phyloP scores from a whole-genome alignment of 2,888 invertebrate genomes.

The Agrotis clavis region DNA sequence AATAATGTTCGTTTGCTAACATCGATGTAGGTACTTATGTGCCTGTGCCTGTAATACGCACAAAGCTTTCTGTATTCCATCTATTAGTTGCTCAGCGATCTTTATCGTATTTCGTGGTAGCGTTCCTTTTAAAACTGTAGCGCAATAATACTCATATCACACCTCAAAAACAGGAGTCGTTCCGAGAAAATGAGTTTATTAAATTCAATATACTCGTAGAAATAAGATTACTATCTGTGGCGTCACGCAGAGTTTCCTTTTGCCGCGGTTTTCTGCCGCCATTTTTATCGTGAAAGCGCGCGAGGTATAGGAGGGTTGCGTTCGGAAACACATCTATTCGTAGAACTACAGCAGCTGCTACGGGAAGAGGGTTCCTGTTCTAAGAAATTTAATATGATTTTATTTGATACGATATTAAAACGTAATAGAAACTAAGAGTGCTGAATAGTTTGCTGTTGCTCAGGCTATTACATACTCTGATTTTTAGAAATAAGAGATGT shows the following conservation, averaged over 20 bases:
- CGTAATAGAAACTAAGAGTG: constrained; percentile 30
- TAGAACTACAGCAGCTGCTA: constrained; percentile 79
- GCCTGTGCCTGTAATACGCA: constrained; percentile 43
- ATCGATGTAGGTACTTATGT: constrained; percentile 47
- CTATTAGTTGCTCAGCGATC: constrained; percentile 57
- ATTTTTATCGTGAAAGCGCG: constrained; percentile 63
- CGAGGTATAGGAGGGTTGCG: constrained; percentile 63
- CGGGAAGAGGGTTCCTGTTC: constrained; percentile 69
- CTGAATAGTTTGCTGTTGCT: constrained; percentile 4
- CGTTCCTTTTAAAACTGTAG: constrained; percentile 41
- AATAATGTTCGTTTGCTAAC: constrained; percentile 71
- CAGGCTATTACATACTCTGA: constrained; percentile 6
- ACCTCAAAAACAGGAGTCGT: constrained; percentile 54
- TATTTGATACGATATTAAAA: constrained; percentile 53
- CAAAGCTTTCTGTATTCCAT: constrained; percentile 57
- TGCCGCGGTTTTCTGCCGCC: constrained; percentile 54
- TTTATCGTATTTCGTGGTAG: constrained; percentile 61
- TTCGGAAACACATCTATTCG: constrained; percentile 70
- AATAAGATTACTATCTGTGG: constrained; percentile 68
- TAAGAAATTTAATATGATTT: constrained; percentile 72
- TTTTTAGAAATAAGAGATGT: constrained; percentile 5
- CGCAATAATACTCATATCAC: constrained; percentile 52
- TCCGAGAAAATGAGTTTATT: constrained; percentile 64
- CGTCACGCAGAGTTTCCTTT: constrained; percentile 56
- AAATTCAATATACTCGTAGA: constrained; percentile 45